A percentile compares a stretch with the other conserved stretches of the same genome.
phyloP scores from a whole-genome alignment of 92 coral and sea anemone genomes.

The Palythoa heliodiscus region DNA sequence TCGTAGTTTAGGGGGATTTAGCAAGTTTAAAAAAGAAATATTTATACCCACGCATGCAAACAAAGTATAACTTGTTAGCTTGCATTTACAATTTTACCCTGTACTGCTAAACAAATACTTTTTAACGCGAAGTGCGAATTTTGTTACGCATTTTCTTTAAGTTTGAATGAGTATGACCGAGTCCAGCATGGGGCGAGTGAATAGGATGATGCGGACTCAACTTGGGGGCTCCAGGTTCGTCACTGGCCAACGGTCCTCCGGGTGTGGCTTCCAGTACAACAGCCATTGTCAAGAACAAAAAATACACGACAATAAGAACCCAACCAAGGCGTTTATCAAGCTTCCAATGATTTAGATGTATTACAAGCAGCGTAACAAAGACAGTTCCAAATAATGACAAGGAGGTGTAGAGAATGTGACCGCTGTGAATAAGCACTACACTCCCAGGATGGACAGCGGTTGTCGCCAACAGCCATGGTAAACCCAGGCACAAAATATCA shows the following conservation, averaged over 20 bases:
- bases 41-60: too few relatives aligned
- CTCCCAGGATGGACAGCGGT: conserved; percentile 90
- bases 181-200: conserved; percentile 84
- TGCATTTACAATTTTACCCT: too few relatives aligned
- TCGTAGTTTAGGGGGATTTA: too few relatives aligned
- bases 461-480: conserved; percentile 97
- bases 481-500: conserved; percentile 90
- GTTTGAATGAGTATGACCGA: conserved; percentile 70
- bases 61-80: too few relatives aligned
- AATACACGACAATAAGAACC: conserved; percentile 72
- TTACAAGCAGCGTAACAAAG: conserved; percentile 62
- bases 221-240: conserved; percentile 71
- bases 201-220: conserved; percentile 88
- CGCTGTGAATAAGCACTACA: conserved; percentile 91
- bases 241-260: conserved; percentile 64
- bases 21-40: too few relatives aligned
- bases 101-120: too few relatives aligned
- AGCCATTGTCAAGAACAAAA: conserved; percentile 78
- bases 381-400: conserved; percentile 94
- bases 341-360: conserved; percentile 82
- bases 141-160: conserved; percentile 53
- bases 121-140: conserved; percentile 44
- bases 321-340: conserved; percentile 85
- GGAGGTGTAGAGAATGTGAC: conserved; percentile 87
- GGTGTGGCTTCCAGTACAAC: conserved; percentile 92